phyloP scores from a whole-genome alignment of 2,888 invertebrate genomes.

The Lycia hirtaria region DNA sequence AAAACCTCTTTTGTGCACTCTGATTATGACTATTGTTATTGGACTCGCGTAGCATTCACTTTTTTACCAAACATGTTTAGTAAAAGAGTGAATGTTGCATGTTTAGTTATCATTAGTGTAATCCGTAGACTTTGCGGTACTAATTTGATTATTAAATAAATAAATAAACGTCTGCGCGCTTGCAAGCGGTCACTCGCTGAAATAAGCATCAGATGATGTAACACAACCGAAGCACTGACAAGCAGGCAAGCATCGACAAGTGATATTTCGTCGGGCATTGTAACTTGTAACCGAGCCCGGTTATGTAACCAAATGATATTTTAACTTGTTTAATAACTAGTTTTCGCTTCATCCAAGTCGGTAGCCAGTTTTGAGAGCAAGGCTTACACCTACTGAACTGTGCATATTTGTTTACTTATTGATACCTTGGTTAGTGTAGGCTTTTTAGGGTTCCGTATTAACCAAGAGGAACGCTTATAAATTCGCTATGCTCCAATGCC shows the following conservation, averaged over 20 bases:
- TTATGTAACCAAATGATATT: constrained; percentile 33
- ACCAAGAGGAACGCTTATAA: too few relatives aligned
- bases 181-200: constrained; percentile 22
- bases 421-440: constrained; percentile 1
- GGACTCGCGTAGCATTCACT: too few relatives aligned
- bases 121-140: too few relatives aligned
- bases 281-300: constrained; percentile 30
- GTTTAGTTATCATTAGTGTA: too few relatives aligned
- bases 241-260: constrained; percentile 26
- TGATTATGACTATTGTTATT: too few relatives aligned
- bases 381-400: constrained; percentile 14
- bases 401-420: background rate
- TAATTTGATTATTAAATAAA: too few relatives aligned
- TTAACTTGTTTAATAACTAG: constrained; percentile 32
- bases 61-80: too few relatives aligned
- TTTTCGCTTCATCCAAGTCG: constrained; percentile 23
- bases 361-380: constrained; percentile 26
- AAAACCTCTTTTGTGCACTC: too few relatives aligned
- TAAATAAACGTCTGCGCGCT: too few relatives aligned
- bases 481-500: too few relatives aligned
- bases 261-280: constrained; percentile 33
- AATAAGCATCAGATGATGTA: constrained; percentile 18
- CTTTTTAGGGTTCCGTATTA: too few relatives aligned
- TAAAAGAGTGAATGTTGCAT: too few relatives aligned
- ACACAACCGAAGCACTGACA: constrained; percentile 11